Conservation (phyloP, 2,888 invertebrate species). For the Ypsolopha sequella region DNA sequence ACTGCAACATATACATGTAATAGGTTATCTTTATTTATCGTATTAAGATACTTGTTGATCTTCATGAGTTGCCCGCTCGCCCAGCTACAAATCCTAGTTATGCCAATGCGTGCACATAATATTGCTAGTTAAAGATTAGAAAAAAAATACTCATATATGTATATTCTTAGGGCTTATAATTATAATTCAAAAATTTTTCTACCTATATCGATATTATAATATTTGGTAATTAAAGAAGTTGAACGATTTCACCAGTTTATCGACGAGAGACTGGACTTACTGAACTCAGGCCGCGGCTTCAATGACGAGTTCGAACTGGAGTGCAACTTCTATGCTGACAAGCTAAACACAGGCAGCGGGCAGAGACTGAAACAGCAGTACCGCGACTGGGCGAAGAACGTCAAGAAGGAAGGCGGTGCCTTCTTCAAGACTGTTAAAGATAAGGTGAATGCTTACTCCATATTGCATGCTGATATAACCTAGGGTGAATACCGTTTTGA, state of each 20-base stretch:
- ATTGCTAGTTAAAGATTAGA: too few species aligned
- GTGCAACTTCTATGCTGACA: constrained; percentile 67
- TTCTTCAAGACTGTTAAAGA: constrained; percentile 90
- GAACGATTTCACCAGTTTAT: constrained; percentile 80
- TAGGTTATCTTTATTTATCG: too few species aligned
- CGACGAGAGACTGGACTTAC: constrained; percentile 91
- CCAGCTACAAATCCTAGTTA: too few species aligned
- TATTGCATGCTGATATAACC: constrained; percentile 2
- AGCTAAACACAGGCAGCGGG: constrained; percentile 59
- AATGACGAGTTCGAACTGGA: constrained; percentile 97
- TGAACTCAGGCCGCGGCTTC: constrained; percentile 93
- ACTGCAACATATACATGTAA: too few species aligned
- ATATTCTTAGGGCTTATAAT: too few species aligned
- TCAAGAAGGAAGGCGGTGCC: constrained; percentile 85
- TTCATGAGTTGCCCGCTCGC: too few species aligned
- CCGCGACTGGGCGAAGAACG: constrained; percentile 82
- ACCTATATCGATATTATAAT: too few species aligned
- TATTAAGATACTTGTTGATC: too few species aligned
- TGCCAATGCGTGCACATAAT: too few species aligned
- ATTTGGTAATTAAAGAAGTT: constrained; percentile 7
- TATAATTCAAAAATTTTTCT: too few species aligned
- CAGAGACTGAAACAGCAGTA: constrained; percentile 63
- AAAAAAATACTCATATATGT: too few species aligned
- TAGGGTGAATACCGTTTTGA: too few species aligned
- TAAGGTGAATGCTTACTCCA: constrained; percentile 74